phyloP scores from a whole-genome alignment of 2,888 invertebrate genomes.

The Hermaeophaga mercurialis region DNA sequence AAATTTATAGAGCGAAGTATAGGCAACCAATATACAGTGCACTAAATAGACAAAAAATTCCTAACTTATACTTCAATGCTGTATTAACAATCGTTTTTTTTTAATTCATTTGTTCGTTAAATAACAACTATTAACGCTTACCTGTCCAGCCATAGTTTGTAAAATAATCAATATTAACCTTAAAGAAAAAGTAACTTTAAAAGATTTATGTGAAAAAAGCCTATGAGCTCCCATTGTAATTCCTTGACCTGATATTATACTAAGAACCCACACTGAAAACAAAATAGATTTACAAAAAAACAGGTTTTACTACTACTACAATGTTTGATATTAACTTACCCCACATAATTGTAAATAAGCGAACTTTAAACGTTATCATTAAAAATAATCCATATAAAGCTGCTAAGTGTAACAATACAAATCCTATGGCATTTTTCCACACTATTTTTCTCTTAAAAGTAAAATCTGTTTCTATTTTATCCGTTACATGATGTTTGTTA shows the following conservation, averaged over 20 bases:
- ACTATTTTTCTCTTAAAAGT: constrained; percentile 62
- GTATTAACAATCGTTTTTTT: too few species aligned
- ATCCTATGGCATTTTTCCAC: constrained; percentile 68
- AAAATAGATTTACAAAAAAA: constrained; percentile 11
- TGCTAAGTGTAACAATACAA: constrained; percentile 62
- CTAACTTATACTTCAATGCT: too few species aligned
- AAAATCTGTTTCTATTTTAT: constrained; percentile 60
- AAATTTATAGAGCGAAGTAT: too few species aligned
- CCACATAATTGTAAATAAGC: constrained; percentile 37
- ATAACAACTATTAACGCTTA: too few species aligned
- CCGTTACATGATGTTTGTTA: constrained; percentile 21
- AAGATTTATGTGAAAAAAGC: constrained; percentile 77
- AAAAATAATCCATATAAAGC: constrained; percentile 59
- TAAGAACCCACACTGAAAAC: constrained; percentile 36
- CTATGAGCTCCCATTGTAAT: constrained; percentile 84
- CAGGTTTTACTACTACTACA: too few species aligned
- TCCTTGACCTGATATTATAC: constrained; percentile 59
- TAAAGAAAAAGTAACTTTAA: constrained; percentile 71
- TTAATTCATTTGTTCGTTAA: too few species aligned
- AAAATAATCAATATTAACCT: constrained; percentile 66
- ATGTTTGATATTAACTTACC: constrained; percentile 39
- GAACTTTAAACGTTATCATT: constrained; percentile 13
- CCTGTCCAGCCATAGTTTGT: constrained; percentile 80
- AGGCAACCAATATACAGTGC: too few species aligned
- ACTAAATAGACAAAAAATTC: too few species aligned